Percentiles rank a stretch among this genome's conserved stretches.
These are phyloP conservation scores for Porphyrio hochstetteri DNA, from an alignment of 2,113 vertebrate species.

Conservation along the genomic window DNA sequence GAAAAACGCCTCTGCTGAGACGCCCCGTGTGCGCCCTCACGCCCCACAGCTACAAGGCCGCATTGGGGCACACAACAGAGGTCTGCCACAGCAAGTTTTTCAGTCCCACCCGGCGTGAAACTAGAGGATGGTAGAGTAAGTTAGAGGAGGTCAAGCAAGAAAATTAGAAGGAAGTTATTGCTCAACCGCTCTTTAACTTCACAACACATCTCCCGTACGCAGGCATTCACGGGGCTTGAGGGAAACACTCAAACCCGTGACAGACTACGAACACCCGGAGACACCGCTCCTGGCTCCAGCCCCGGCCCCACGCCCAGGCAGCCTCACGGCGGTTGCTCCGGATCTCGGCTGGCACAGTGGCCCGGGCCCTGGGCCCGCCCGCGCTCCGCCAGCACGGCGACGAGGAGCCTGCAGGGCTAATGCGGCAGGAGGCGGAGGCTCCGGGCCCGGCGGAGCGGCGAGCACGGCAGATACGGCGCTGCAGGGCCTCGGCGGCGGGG, in stretches of 20 bases:
- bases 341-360: background rate
- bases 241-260: background rate
- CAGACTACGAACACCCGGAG: accelerated
- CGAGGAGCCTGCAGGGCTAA: background rate
- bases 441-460: background rate
- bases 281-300: background rate
- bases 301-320: background rate
- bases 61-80: background rate
- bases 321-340: background rate
- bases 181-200: background rate
- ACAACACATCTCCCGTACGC: accelerated
- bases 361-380: background rate
- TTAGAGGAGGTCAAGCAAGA: background rate
- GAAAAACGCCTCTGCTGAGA: accelerated
- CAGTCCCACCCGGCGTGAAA: background rate
- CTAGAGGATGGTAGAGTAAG: accelerated
- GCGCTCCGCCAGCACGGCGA: background rate
- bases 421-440: background rate
- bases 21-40: background rate
- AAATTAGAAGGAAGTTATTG: background rate
- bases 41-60: background rate
- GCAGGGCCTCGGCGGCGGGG: background rate
- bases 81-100: too few relatives aligned
- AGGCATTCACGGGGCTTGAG: background rate
- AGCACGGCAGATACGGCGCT: background rate